Evolutionary conservation across 2,888 invertebrate genomes (phyloP).

Genomic region (Lithophane leautieri): DNA sequence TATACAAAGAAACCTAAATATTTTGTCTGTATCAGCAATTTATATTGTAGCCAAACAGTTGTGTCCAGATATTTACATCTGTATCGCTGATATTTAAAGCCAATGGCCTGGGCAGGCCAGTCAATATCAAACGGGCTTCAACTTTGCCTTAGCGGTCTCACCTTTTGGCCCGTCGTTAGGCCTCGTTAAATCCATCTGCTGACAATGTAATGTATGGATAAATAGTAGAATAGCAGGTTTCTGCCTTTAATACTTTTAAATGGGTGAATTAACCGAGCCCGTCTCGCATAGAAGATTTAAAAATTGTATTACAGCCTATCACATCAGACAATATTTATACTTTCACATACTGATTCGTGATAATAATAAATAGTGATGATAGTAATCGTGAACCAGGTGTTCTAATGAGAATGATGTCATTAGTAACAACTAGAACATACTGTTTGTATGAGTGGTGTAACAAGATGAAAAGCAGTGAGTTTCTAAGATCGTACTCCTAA

Average conservation of each 20-base stretch:
- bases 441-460: background rate
- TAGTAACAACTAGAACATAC: background rate
- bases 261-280: background rate
- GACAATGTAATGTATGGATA: background rate
- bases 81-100: constrained; percentile 37
- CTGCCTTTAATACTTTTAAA: background rate
- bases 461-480: background rate
- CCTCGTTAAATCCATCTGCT: constrained; percentile 42
- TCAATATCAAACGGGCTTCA: constrained; percentile 39
- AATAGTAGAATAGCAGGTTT: background rate
- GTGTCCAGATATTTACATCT: constrained; percentile 12
- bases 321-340: background rate
- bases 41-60: constrained; percentile 8
- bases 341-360: background rate
- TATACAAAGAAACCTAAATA: background rate
- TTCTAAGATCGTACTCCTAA: background rate
- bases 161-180: constrained; percentile 25
- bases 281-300: too few species aligned
- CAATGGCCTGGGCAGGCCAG: constrained; percentile 21
- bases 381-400: background rate
- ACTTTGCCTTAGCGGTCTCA: constrained; percentile 15
- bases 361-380: background rate
- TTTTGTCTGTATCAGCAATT: background rate
- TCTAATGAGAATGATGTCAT: background rate
- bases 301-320: background rate